These are phyloP conservation scores for Clitarchus hookeri DNA, from an alignment of 2,888 invertebrate species.

Conservation along the genomic window DNA sequence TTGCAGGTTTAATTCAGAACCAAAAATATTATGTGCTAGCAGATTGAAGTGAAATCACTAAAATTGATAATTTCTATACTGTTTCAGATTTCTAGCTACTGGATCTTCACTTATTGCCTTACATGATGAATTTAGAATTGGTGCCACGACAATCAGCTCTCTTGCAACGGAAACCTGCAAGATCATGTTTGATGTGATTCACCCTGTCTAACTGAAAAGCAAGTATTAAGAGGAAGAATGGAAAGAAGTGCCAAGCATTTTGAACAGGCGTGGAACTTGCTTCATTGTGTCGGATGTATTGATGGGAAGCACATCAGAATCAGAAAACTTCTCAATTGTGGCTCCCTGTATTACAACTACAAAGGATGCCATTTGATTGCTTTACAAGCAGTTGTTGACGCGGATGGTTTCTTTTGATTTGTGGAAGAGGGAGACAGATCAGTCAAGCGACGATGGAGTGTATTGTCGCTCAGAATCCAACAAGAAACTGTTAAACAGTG, in stretches of 20 bases:
- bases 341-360: conserved; percentile 21
- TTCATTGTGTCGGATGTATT: no score
- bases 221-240: not conserved
- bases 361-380: not conserved
- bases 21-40: not conserved
- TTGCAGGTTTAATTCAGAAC: not conserved
- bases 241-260: no score
- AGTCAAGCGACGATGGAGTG: not conserved
- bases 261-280: no score
- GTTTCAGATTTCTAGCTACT: not conserved
- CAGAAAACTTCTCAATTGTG: not conserved
- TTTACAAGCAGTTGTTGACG: not conserved
- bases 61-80: not conserved
- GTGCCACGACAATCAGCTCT: not conserved
- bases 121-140: not conserved
- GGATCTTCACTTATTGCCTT: not conserved
- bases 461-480: no score
- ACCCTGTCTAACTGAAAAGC: not conserved
- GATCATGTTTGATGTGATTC: not conserved
- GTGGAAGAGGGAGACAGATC: not conserved
- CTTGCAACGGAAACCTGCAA: not conserved
- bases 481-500: no score
- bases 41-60: not conserved
- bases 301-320: not conserved
- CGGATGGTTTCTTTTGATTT: not conserved